phyloP scores from a whole-genome alignment of 1,140 invertebrate genomes.

The Euura saliciscinereae region DNA sequence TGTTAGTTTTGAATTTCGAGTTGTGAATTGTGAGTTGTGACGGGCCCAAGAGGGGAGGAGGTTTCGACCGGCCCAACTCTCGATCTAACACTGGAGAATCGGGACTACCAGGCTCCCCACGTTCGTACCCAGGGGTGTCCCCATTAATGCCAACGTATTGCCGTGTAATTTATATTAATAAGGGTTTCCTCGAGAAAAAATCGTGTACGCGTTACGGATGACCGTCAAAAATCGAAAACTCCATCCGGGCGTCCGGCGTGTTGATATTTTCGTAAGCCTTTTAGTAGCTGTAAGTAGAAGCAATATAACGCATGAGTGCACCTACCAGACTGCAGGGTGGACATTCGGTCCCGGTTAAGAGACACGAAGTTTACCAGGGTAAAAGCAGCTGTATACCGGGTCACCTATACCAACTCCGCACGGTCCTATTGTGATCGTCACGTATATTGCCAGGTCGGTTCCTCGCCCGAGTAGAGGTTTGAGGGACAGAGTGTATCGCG shows the following conservation, averaged over 20 bases:
- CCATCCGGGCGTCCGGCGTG: no score
- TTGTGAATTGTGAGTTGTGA: conserved; percentile 2
- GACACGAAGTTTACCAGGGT: background rate
- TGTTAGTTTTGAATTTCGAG: background rate
- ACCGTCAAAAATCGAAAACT: no score
- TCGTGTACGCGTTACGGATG: no score
- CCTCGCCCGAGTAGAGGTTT: background rate
- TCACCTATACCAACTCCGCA: background rate
- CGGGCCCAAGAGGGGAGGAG: background rate
- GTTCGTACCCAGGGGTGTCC: background rate
- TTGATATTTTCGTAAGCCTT: background rate
- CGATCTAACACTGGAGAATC: background rate
- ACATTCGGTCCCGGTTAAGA: no score
- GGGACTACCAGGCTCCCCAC: background rate
- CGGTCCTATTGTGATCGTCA: conserved; percentile 28
- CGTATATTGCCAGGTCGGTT: conserved; percentile 21
- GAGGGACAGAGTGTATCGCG: background rate
- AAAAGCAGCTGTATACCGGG: conserved; percentile 28
- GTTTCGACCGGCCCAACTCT: background rate
- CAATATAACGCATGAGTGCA: conserved; percentile 5
- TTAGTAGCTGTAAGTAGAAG: background rate
- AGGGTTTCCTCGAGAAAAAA: background rate
- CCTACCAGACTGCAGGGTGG: background rate
- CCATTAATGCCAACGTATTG: background rate
- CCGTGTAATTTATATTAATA: conserved; percentile 5